Evolutionary conservation across 2,797 vertebrate species (phyloP).

Genomic region (Catostomus latipinnis): DNA sequence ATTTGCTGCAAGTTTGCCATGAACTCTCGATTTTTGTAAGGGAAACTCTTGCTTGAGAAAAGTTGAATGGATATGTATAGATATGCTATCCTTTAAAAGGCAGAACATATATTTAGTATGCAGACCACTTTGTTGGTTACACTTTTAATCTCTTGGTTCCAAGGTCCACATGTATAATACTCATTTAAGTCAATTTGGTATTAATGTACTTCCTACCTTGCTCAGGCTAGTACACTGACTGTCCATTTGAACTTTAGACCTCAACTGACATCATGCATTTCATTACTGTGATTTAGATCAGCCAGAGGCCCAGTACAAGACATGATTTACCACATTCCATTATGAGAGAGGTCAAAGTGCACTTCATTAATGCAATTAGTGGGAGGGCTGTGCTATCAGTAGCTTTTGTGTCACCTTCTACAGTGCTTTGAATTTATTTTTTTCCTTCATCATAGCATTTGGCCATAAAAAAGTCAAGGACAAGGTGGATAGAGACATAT

Average conservation of each 20-base stretch:
- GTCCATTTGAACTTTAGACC: conserved; percentile 58
- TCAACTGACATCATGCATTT: conserved; percentile 69
- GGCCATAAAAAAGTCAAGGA: too few species aligned
- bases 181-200: background rate
- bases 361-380: conserved; percentile 46
- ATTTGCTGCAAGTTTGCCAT: too few species aligned
- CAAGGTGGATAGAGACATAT: too few species aligned
- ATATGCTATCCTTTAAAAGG: too few species aligned
- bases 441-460: background rate
- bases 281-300: conserved; percentile 74
- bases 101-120: too few species aligned
- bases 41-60: too few species aligned
- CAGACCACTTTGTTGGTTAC: too few species aligned
- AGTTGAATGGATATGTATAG: too few species aligned
- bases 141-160: background rate
- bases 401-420: background rate
- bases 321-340: conserved; percentile 70
- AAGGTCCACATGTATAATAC: background rate
- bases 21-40: too few species aligned
- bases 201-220: conserved; percentile 16
- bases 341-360: conserved; percentile 65
- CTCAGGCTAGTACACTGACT: conserved; percentile 14
- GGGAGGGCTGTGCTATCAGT: background rate
- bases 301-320: conserved; percentile 42
- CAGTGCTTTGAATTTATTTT: background rate